Conservation (phyloP, 2,888 invertebrate genomes). For the Ptycholaimellus sp. region DNA sequence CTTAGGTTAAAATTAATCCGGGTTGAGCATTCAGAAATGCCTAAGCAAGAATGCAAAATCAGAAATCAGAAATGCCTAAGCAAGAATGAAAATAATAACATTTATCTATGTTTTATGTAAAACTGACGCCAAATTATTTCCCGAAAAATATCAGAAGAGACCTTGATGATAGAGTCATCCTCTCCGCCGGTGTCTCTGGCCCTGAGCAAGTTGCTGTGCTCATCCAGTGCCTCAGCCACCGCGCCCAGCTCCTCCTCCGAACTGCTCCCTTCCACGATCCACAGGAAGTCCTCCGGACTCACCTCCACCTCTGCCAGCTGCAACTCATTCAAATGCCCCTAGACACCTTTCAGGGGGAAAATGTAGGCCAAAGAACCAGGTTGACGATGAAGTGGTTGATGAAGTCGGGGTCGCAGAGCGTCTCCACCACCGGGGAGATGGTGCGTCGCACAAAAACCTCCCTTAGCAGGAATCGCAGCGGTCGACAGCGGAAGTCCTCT, state of each 20-base stretch:
- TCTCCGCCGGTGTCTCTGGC: slow-evolving; percentile 63
- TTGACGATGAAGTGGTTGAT: slow-evolving; percentile 66
- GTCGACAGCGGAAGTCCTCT: slow-evolving; percentile 56
- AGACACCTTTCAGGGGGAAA: no score
- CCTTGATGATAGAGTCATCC: no score
- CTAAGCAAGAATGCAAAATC: no score
- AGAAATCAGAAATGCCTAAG: no score
- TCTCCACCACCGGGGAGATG: slow-evolving; percentile 43
- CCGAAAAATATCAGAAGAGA: no score
- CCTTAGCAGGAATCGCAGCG: slow-evolving; percentile 44
- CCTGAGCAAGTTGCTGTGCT: slow-evolving; percentile 47
- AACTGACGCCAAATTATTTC: no score
- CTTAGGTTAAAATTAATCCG: no score
- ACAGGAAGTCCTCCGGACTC: slow-evolving; percentile 58
- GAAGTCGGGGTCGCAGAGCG: slow-evolving; percentile 64
- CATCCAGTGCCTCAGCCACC: slow-evolving; percentile 49
- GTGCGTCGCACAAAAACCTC: slow-evolving; percentile 44
- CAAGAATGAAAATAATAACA: no score
- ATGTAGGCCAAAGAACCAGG: slow-evolving; percentile 51
- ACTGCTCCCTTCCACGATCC: slow-evolving; percentile 51
- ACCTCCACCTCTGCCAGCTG: slow-evolving; percentile 54
- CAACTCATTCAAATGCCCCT: slow-evolving; percentile 25
- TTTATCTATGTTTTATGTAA: no score
- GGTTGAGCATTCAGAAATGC: no score
- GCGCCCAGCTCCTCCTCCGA: slow-evolving; percentile 58